Evolutionary conservation across 2,888 invertebrate genomes (phyloP).

Genomic region (Melanophora roralis): DNA sequence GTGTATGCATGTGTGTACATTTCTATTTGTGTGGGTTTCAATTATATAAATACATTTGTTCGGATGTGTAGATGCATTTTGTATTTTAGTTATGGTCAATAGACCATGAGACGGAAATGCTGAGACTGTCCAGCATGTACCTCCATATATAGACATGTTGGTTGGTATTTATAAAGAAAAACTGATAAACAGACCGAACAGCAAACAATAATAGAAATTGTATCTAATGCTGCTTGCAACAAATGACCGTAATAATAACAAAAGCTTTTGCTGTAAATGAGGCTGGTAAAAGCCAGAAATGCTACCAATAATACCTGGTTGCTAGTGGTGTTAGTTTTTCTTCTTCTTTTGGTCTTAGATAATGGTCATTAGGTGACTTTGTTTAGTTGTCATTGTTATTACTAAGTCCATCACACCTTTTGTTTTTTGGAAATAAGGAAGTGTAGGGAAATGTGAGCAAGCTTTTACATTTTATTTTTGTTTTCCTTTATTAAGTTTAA

Average conservation of each 20-base stretch:
- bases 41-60: no score
- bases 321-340: background rate
- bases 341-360: background rate
- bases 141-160: no score
- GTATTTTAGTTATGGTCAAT: conserved; percentile 59
- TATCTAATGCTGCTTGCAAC: conserved; percentile 3
- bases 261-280: background rate
- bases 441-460: conserved; percentile 31
- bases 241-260: background rate
- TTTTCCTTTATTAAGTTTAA: background rate
- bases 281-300: conserved; percentile 18
- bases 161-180: background rate
- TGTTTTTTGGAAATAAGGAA: conserved; percentile 43
- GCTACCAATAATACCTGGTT: conserved; percentile 19
- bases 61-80: conserved; percentile 48
- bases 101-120: conserved; percentile 61
- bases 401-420: background rate
- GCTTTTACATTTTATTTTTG: background rate
- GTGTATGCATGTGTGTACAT: background rate
- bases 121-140: conserved; percentile 17
- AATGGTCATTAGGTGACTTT: conserved; percentile 55
- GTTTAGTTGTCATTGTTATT: conserved; percentile 1
- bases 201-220: background rate
- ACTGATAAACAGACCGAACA: background rate
- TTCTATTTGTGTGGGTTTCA: conserved; percentile 3